Conservation (phyloP, 2,113 vertebrate genomes). For the Ptilorrhoa leucosticta region DNA sequence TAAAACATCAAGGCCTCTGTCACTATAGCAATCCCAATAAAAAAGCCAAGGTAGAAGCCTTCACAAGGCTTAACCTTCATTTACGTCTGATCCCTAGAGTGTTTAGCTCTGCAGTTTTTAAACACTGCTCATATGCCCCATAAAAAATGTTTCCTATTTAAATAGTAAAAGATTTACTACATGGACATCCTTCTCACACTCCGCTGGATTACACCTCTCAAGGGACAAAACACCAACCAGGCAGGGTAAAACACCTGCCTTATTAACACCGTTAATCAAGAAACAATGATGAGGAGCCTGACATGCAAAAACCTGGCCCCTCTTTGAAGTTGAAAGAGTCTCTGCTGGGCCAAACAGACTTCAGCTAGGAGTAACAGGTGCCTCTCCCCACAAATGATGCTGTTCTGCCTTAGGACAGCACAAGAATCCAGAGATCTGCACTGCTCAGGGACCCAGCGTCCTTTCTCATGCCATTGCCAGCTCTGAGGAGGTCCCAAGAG, state of each 20-base stretch:
- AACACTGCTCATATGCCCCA: neutral
- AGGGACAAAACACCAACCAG: neutral
- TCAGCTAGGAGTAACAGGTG: neutral
- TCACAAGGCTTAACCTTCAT: neutral
- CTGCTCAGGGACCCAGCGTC: fast-evolving
- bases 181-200: neutral
- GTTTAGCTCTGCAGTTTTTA: constrained; percentile 27
- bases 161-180: constrained; percentile 22
- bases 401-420: neutral
- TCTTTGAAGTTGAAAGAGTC: neutral
- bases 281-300: neutral
- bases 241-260: neutral
- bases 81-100: constrained; percentile 5
- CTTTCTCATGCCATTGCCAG: fast-evolving
- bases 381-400: neutral
- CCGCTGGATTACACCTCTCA: neutral
- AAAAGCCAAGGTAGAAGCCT: constrained; percentile 42
- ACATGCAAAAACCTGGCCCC: neutral
- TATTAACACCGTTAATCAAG: neutral
- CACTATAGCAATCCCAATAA: constrained; percentile 43
- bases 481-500: neutral
- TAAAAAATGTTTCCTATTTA: constrained; percentile 16
- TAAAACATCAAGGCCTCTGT: constrained; percentile 70
- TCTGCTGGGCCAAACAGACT: neutral
- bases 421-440: neutral